Percentiles rank a stretch among this genome's conserved stretches.
Conservation (phyloP, 2,888 invertebrate species). For the Apotomis capreana region DNA sequence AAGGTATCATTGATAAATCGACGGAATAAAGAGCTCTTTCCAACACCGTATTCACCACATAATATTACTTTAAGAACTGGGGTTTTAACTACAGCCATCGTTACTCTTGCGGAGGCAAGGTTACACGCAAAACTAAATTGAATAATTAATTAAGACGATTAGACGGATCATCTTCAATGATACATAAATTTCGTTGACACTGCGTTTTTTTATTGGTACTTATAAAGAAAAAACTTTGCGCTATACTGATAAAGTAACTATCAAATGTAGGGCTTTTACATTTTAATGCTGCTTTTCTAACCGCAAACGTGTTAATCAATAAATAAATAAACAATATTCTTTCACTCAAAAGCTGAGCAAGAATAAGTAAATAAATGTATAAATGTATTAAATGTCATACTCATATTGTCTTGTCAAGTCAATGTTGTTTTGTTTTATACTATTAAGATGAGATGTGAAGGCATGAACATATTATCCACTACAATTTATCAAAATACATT, state of each 20-base stretch:
- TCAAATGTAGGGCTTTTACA: neutral
- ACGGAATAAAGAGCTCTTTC: slow-evolving; percentile 96
- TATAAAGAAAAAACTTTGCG: neutral
- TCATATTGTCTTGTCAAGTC: too few species aligned
- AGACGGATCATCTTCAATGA: slow-evolving; percentile 41
- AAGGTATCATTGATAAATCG: slow-evolving; percentile 95
- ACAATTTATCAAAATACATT: too few species aligned
- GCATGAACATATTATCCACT: too few species aligned
- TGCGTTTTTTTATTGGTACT: neutral
- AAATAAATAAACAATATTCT: slow-evolving; percentile 15
- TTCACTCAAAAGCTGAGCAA: slow-evolving; percentile 1
- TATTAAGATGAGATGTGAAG: too few species aligned
- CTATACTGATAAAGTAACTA: neutral
- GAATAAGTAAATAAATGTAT: neutral
- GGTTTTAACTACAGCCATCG: slow-evolving; percentile 91
- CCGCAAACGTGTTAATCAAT: slow-evolving; percentile 4
- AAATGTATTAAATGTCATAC: neutral
- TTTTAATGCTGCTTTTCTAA: neutral
- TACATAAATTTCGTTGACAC: slow-evolving; percentile 27
- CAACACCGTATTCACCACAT: slow-evolving; percentile 97
- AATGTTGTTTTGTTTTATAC: too few species aligned
- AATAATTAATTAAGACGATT: slow-evolving; percentile 41
- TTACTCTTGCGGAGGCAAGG: slow-evolving; percentile 25
- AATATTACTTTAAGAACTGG: slow-evolving; percentile 96
- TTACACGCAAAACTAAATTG: slow-evolving; percentile 28